Base-by-base conservation (phyloP, 2,797 vertebrate genomes). In the Ibycter americanus region DNA sequence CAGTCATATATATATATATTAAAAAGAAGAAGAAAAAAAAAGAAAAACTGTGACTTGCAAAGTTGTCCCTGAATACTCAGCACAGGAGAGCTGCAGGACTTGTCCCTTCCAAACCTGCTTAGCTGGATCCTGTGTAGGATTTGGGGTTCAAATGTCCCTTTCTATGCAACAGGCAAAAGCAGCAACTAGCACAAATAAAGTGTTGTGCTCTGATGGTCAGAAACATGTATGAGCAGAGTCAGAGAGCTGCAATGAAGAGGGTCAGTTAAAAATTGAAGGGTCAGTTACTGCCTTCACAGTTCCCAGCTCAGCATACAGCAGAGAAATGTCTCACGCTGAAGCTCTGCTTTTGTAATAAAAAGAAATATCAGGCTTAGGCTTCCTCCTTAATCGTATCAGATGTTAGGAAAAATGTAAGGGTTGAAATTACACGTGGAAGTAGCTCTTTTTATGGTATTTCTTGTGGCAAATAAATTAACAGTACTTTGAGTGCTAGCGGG, bases 161-260 rank as follows among this genome's bases (percentile, higher is more conserved):
- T 61, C 71, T 38, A 23, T 8, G 17, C 65, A 58, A 42, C 9
- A 52, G 51, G 20, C 55, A 36, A 52, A 88, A 61, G 23, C 25
- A 71, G 61, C 12, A 79, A 15, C 8, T 10, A 56, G 18, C 32
- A 63, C 34, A 77, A 44, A 44, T 17, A 2, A 26, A 67, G 13
- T 9, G 13, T 8, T 32, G 49, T 12, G 26, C 34, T 54, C 54
- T 32, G 25, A 34, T 16, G 42, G 62, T 27, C 55, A 65, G 62
- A 65, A 47, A 21, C 26, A n/a, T 0, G 5, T 34, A 17, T 1
- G 8, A 83, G 32, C 1, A 1, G 40, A 52, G 36, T 34, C n/a
- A 34, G 59, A 47, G 1, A 38, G 70, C 51, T 36, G 51, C 26
- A n/a, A 40, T 9, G 29, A 72, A 40, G 46, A 62, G 27, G 62